Conservation (phyloP, 2,113 vertebrate species). For the Thunnus maccoyii region DNA sequence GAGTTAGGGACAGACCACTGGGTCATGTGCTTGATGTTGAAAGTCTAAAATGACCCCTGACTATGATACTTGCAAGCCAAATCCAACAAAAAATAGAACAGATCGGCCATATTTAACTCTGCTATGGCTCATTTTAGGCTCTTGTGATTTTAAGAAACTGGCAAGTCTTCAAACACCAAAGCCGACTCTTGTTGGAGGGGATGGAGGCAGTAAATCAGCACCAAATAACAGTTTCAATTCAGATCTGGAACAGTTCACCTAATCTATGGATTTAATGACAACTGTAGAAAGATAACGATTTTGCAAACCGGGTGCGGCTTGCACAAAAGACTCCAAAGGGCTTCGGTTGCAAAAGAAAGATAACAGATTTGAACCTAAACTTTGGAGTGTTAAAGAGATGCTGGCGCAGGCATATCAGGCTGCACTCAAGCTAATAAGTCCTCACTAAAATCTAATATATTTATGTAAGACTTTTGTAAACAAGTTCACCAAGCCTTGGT, state of each 20-base stretch:
- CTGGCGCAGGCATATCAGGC: not conserved
- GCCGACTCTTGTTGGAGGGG: not conserved
- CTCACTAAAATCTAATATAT: no score
- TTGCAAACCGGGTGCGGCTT: constrained; percentile 10
- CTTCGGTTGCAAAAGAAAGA: constrained; percentile 41
- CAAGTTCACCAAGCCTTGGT: not conserved
- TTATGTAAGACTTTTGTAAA: not conserved
- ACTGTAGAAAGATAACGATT: constrained; percentile 34
- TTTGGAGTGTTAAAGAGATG: constrained; percentile 20
- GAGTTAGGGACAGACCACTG: not conserved
- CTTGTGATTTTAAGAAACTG: not conserved
- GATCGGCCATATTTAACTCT: constrained; percentile 6
- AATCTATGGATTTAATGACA: constrained; percentile 24
- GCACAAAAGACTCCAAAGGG: constrained; percentile 29
- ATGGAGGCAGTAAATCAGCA: not conserved
- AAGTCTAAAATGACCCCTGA: constrained; percentile 17
- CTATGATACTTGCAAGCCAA: not conserved
- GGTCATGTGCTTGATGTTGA: constrained; percentile 32
- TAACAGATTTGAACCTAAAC: constrained; percentile 27
- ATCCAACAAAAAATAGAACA: constrained; percentile 20
- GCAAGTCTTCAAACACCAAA: constrained; percentile 19
- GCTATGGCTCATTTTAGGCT: not conserved
- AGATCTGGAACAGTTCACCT: not conserved
- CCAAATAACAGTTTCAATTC: not conserved
- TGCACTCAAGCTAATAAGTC: no score